Percentiles rank a stretch among this genome's conserved stretches.
phyloP scores from a whole-genome alignment of 2,888 invertebrate genomes.

The Rutpela maculata region DNA sequence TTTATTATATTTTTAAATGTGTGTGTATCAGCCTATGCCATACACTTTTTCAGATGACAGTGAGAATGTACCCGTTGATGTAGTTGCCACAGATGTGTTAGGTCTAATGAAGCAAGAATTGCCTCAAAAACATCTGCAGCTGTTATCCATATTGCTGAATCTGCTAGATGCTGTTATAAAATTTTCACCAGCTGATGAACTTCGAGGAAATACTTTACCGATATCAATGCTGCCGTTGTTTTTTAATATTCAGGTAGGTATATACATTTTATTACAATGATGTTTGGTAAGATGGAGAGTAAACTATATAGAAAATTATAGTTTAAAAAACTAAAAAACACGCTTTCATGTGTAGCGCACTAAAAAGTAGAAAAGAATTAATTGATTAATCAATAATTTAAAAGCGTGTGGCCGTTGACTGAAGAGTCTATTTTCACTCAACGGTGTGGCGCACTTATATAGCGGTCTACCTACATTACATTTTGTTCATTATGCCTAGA shows the following conservation, averaged over 20 bases:
- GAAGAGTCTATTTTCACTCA: too few relatives aligned
- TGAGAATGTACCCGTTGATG: constrained; percentile 71
- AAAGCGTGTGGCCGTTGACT: too few relatives aligned
- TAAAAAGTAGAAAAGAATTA: too few relatives aligned
- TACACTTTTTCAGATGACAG: constrained; percentile 65
- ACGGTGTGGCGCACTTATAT: too few relatives aligned
- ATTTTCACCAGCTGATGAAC: constrained; percentile 73
- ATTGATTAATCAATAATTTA: too few relatives aligned
- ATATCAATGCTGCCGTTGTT: constrained; percentile 74
- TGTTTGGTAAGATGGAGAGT: too few relatives aligned
- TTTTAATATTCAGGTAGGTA: constrained; percentile 72
- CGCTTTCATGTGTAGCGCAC: too few relatives aligned
- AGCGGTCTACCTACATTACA: too few relatives aligned
- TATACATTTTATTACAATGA: too few relatives aligned
- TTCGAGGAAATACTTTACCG: constrained; percentile 73
- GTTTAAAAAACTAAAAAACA: too few relatives aligned
- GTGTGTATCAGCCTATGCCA: not conserved
- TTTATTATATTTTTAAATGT: not conserved
- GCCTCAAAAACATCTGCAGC: constrained; percentile 70
- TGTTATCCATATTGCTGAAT: constrained; percentile 71
- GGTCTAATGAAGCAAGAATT: constrained; percentile 74
- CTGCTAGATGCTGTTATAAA: constrained; percentile 73
- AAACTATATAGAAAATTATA: too few relatives aligned
- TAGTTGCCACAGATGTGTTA: constrained; percentile 74
- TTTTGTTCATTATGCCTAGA: too few relatives aligned